Base-by-base conservation (phyloP, 2,888 invertebrate species). In the Andrena minutula region DNA sequence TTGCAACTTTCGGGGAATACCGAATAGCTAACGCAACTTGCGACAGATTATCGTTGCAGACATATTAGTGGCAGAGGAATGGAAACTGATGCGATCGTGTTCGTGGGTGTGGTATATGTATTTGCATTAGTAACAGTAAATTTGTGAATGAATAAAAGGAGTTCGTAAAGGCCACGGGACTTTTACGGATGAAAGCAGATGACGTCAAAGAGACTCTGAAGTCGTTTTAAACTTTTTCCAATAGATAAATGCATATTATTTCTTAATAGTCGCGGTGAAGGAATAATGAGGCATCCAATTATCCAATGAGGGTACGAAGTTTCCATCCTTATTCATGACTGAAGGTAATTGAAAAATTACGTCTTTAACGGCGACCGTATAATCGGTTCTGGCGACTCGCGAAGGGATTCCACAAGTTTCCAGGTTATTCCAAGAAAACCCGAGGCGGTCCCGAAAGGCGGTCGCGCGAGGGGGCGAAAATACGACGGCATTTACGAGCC, bases 401-500 rank as follows among this genome's bases (percentile, higher is more conserved):
- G 80, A 28, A 60, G 75, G 47, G 69, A 23, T 63, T 71, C 76
- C 71, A 41, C 71, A 76, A 82, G 72, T 82, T 76, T 76, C 51
- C 68, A 71, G 66, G 47, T 71, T 68, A 64, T 82, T 82, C 82
- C 71, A 30, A 81, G 82, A 81, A 81, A 79, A 80, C 49, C 41
- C 56, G 47, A 64, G 58, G 69, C 75, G 75, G 53, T 47, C 71
- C 56, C 69, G 80, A 79, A 78, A 35, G 49, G 72, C 61, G 84
- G 56, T 56, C 61, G 66, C 64, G 26, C 35, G 73, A 79, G 61
- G 72, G 71, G 79, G 79, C 77, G 79, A 88, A 88, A 88, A 88
- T 88, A 88, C 88, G 88, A 87, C 88, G 81, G 88, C 88, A 86
- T 88, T 88, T 87, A 88, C 87, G 88, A 88, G 88, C 87, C 86